Base-by-base conservation (phyloP, 2,888 invertebrate species). In the Leptogaster cylindrica region DNA sequence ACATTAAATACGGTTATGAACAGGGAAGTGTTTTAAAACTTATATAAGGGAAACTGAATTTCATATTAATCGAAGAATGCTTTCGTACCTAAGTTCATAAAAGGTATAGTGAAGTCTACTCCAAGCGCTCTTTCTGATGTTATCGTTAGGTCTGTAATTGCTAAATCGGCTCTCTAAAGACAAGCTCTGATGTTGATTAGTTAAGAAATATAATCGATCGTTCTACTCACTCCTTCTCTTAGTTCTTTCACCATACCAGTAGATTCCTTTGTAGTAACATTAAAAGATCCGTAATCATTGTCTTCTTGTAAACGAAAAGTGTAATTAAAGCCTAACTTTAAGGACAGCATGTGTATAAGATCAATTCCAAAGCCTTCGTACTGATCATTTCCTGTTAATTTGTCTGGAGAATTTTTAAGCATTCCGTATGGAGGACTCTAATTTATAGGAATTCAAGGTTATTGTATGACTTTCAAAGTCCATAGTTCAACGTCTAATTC, bases 91-190 rank as follows among this genome's bases (percentile, higher is more conserved):
- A 97, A 84, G 79, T 93, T 95, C 92, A 97, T 94, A 77, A 96
- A 97, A 0, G 97, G 97, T 82, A 92, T 92, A 0, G 96, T 95
- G 77, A 97, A 97, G 79, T 97, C 96, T 0, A 95, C 93, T 8
- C 89, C 93, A 75, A 86, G 87, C 77, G 95, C 93, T 36, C 97
- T 85, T 70, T 91, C 89, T 28, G 95, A 89, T 2, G 96, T 96
- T 70, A 92, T 90, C 0, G 92, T 91, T 71, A 97, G 83, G 76
- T 97, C 96, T 0, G 95, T 93, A 27, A 97, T 93, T 0, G 93
- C 96, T 75, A 97, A 86, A 81, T 96, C 92, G 3, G 91, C 94
- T 77, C 87, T 86, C 94, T 95, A 78, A 25, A 84, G 82, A 72
- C 31, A 7, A 8, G 12, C 25, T n/a, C 12, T 63, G 25, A 68